phyloP scores from a whole-genome alignment of 2,888 invertebrate genomes.

The Lacanobia oleracea region DNA sequence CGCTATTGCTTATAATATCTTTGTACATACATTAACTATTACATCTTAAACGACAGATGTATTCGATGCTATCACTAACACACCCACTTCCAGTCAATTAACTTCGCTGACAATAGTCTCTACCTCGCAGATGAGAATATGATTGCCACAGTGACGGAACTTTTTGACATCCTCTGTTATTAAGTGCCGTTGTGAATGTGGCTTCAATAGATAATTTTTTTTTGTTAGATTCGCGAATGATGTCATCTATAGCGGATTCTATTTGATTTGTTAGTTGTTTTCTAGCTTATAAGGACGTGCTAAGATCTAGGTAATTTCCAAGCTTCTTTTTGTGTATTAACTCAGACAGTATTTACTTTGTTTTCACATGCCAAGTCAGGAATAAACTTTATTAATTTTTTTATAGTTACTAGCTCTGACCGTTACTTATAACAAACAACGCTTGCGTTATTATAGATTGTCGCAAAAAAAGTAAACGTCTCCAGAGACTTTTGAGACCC shows the following conservation, averaged over 20 bases:
- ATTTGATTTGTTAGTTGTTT: slow-evolving; percentile 2
- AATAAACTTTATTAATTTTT: background rate
- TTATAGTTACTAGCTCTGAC: too few species aligned
- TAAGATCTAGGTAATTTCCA: background rate
- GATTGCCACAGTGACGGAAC: slow-evolving; percentile 51
- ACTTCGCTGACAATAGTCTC: slow-evolving; percentile 52
- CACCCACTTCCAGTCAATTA: slow-evolving; percentile 59
- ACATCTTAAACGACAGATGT: slow-evolving; percentile 41
- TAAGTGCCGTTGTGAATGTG: slow-evolving; percentile 39
- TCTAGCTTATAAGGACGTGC: background rate
- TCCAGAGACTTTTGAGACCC: too few species aligned
- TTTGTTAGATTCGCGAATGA: slow-evolving; percentile 19
- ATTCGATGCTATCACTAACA: slow-evolving; percentile 50
- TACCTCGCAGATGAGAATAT: slow-evolving; percentile 57
- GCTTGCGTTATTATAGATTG: too few species aligned
- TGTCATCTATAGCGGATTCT: slow-evolving; percentile 4
- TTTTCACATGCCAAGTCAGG: background rate
- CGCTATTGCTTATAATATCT: background rate
- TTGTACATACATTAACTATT: slow-evolving; percentile 19
- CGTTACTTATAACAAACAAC: too few species aligned
- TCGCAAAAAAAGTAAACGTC: too few species aligned
- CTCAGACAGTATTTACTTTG: background rate
- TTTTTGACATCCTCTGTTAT: slow-evolving; percentile 41
- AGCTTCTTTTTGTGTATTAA: background rate
- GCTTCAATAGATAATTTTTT: slow-evolving; percentile 20